Evolutionary conservation across 2,888 invertebrate genomes (phyloP), one percentile per base, ranked within the genome.

Genomic region (Amblyjoppa proteus): DNA sequence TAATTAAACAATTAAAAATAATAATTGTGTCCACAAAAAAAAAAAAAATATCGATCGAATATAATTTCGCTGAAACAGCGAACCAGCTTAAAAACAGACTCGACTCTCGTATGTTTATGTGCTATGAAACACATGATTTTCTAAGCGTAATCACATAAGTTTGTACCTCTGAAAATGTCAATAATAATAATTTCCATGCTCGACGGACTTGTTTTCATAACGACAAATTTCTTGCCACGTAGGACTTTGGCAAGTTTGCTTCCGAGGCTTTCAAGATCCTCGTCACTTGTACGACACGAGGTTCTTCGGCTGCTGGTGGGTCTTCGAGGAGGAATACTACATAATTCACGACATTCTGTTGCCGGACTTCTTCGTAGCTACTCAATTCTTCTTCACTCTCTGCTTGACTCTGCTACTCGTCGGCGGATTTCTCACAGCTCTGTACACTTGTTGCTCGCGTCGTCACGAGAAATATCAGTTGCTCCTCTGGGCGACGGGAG

Each of bases 211-310:
- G 1, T 49, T 49, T 7, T 41, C 41, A 7, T 0, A 16, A 49
- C 16, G 45, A 64, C 0, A 13, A 20, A 56, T 20, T 56, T 58
- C 87, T 94, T 95, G 25, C 16, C 3, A 9, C 4, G 51, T 94
- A 97, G 99, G 99, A 45, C 95, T 99, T 51, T 99, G 99, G 99
- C 97, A 98, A 94, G 98, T 98, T 3, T 99, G 99, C 93, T 98
- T 99, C 91, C 96, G 97, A 90, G 96, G 97, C 66, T 98, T 98
- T 93, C 96, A 97, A 94, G 99, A 99, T 93, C 96, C 97, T 4
- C 97, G 97, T 89, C 97, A 97, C 88, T 96, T 96, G 94, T 99
- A 99, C 94, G 98, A 99, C 91, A 96, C 96, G 5, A 95, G 95
- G 76, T 98, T 98, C 91, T 96, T 95, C 20, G 98, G 98, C 0